phyloP scores from a whole-genome alignment of 1,140 invertebrate species.

The Doryteuthis pealeii region DNA sequence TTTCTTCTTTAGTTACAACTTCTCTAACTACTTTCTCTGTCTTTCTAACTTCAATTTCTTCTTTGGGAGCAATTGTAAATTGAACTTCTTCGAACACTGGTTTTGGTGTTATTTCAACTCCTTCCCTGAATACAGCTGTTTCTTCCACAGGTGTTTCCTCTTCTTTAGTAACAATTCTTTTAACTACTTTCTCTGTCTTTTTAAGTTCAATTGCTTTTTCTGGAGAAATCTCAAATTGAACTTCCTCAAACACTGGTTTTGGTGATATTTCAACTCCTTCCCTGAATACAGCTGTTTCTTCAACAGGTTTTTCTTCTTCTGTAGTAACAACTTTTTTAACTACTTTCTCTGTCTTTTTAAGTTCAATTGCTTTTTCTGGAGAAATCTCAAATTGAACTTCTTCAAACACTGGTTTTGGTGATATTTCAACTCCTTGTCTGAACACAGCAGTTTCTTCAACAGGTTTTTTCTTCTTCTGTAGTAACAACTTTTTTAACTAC shows the following conservation, averaged over 20 bases:
- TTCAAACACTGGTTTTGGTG: slow-evolving; percentile 15
- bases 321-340: slow-evolving; percentile 2
- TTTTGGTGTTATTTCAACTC: slow-evolving; percentile 8
- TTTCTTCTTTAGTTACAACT: slow-evolving; percentile 10
- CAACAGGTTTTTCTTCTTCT: slow-evolving; percentile 13
- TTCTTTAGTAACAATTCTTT: slow-evolving; percentile 11
- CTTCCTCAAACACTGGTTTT: slow-evolving; percentile 7
- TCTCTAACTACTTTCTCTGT: background rate
- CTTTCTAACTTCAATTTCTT: slow-evolving; percentile 8
- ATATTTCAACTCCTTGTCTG: background rate
- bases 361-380: background rate
- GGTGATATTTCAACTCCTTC: slow-evolving; percentile 12
- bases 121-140: slow-evolving; percentile 3
- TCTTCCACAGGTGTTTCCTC: slow-evolving; percentile 16
- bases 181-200: background rate
- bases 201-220: slow-evolving; percentile 9
- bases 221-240: slow-evolving; percentile 11
- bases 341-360: background rate
- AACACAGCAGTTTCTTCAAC: background rate
- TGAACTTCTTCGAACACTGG: slow-evolving; percentile 10
- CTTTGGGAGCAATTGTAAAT: background rate
- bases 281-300: background rate
- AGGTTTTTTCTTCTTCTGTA: slow-evolving; percentile 3
- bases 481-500: slow-evolving; percentile 15
- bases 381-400: slow-evolving; percentile 24